phyloP scores from a whole-genome alignment of 2,888 invertebrate species.

The Vanessa cardui region DNA sequence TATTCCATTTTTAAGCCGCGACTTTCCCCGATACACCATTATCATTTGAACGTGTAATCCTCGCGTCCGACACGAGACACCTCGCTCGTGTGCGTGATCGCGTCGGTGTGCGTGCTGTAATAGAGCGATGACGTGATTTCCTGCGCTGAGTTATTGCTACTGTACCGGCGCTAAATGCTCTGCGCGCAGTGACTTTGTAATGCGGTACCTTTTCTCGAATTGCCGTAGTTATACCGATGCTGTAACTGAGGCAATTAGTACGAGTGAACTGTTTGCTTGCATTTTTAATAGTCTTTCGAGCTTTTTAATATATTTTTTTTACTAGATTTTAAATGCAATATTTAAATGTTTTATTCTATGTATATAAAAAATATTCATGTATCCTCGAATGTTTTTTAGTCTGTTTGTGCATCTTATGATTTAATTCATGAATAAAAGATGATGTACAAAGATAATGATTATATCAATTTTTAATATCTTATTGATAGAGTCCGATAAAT shows the following conservation, averaged over 20 bases:
- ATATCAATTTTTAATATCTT: no score
- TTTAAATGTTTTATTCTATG: no score
- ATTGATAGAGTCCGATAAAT: no score
- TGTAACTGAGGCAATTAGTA: neutral
- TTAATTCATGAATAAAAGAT: no score
- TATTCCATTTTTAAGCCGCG: no score
- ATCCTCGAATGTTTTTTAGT: no score
- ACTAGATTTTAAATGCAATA: neutral
- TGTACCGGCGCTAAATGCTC: slow-evolving; percentile 79
- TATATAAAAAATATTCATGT: no score
- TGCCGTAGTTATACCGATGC: neutral
- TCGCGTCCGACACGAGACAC: slow-evolving; percentile 45
- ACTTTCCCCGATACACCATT: slow-evolving; percentile 41
- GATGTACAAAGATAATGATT: no score
- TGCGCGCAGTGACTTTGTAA: slow-evolving; percentile 59
- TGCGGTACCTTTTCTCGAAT: slow-evolving; percentile 36
- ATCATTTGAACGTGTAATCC: slow-evolving; percentile 38
- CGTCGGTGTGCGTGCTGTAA: slow-evolving; percentile 68
- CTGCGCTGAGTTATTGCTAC: slow-evolving; percentile 83
- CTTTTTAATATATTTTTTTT: neutral
- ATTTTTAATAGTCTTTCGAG: neutral
- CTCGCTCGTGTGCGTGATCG: slow-evolving; percentile 48
- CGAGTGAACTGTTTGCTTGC: neutral
- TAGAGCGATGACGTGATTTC: slow-evolving; percentile 84
- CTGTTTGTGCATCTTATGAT: no score